Percentiles rank a stretch among this genome's conserved stretches.
Evolutionary conservation across 2,797 vertebrate species (phyloP).

Genomic region (Clarias laeviceps): DNA sequence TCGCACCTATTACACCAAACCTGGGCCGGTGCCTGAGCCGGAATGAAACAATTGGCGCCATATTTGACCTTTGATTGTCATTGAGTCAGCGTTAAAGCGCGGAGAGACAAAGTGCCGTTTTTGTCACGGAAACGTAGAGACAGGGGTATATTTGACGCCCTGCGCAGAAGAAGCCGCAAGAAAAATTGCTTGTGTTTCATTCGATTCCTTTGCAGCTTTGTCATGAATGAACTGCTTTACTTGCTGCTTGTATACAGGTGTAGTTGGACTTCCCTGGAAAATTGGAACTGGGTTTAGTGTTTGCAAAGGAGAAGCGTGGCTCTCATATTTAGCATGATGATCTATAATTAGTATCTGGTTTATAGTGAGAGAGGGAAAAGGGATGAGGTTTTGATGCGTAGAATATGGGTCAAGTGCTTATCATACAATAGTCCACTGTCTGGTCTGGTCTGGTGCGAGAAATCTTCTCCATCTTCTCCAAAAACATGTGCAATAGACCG

Average conservation of each 20-base stretch:
- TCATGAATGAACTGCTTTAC: neutral
- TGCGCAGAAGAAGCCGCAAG: conserved; percentile 26
- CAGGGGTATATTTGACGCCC: neutral
- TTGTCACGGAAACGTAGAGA: conserved; percentile 11
- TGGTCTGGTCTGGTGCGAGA: conserved; percentile 22
- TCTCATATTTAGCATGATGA: conserved; percentile 60
- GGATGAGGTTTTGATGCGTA: conserved; percentile 56
- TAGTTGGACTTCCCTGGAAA: conserved; percentile 1
- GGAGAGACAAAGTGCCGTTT: conserved; percentile 13
- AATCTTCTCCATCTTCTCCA: neutral
- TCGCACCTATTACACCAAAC: conserved; percentile 59
- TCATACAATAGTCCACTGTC: conserved; percentile 23
- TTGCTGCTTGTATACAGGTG: neutral
- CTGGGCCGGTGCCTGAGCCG: conserved; percentile 31
- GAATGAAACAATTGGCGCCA: conserved; percentile 53
- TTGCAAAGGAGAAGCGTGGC: conserved; percentile 36
- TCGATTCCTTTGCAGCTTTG: neutral
- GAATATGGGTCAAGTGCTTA: conserved; percentile 72
- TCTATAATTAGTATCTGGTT: conserved; percentile 73
- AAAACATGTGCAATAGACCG: neutral
- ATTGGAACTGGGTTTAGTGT: conserved; percentile 16
- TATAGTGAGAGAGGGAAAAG: conserved; percentile 48
- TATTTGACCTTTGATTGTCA: conserved; percentile 74
- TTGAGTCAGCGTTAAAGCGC: conserved; percentile 61
- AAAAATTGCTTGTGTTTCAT: conserved; percentile 3